phyloP scores from a whole-genome alignment of 2,113 vertebrate genomes.

The Otis tarda region DNA sequence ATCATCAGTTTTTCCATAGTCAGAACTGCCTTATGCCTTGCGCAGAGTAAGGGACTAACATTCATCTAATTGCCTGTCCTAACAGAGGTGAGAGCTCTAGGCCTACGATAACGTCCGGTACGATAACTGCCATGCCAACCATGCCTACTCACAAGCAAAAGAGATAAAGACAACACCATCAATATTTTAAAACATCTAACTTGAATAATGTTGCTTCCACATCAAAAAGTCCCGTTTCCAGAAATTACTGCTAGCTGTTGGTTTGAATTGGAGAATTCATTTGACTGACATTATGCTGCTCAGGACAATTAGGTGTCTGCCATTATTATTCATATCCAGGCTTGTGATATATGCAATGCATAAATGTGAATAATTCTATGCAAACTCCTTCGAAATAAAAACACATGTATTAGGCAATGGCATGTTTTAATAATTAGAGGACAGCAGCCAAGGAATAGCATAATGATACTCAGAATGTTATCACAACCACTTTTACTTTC shows the following conservation, averaged over 20 bases:
- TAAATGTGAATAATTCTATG: conserved; percentile 19
- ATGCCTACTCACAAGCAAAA: neutral
- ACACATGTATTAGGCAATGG: neutral
- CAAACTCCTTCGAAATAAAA: neutral
- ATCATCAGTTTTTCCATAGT: neutral
- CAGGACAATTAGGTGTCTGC: neutral
- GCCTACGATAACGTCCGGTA: neutral
- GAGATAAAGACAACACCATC: neutral
- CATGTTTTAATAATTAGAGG: conserved; percentile 47
- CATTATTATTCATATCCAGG: neutral
- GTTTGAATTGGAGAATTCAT: neutral
- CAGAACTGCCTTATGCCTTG: neutral
- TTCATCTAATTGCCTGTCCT: neutral
- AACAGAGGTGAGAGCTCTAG: neutral
- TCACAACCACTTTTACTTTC: neutral
- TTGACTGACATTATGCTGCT: neutral
- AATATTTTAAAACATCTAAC: neutral
- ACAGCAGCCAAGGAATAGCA: conserved; percentile 27
- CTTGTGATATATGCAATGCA: conserved; percentile 5
- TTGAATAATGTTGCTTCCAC: neutral
- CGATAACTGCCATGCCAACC: neutral
- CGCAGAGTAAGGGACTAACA: neutral
- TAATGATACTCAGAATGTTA: neutral
- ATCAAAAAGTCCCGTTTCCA: neutral
- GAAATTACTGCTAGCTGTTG: neutral